These are phyloP conservation scores for Operophtera brumata DNA, from an alignment of 2,888 invertebrate genomes.

Conservation along the genomic window DNA sequence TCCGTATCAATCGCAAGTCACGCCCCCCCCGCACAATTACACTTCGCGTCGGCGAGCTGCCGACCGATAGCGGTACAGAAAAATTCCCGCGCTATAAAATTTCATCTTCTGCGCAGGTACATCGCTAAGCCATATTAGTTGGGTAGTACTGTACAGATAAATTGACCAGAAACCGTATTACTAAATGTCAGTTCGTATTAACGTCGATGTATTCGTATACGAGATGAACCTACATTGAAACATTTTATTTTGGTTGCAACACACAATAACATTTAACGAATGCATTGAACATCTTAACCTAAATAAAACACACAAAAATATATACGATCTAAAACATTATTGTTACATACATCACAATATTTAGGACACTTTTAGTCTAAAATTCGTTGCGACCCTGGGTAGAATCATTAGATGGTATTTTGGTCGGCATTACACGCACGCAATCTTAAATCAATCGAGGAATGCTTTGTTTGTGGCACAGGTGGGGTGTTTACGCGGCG, in stretches of 20 bases:
- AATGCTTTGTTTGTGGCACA: constrained; percentile 57
- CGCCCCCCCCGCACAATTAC: too few species aligned
- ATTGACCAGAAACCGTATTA: constrained; percentile 16
- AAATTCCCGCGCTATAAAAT: too few species aligned
- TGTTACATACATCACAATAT: constrained; percentile 78
- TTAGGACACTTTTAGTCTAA: constrained; percentile 75
- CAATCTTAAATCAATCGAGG: constrained; percentile 48
- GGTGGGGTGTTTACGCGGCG: constrained; percentile 60
- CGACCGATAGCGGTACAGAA: too few species aligned
- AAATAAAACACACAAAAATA: constrained; percentile 79
- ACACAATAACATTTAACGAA: constrained; percentile 74
- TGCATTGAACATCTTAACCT: constrained; percentile 65
- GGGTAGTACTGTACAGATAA: constrained; percentile 23
- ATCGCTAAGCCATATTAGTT: too few species aligned
- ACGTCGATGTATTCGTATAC: constrained; percentile 18
- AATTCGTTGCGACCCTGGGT: constrained; percentile 75
- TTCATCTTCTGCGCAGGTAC: too few species aligned
- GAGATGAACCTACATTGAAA: constrained; percentile 20
- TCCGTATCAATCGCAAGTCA: too few species aligned
- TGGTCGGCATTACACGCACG: constrained; percentile 52
- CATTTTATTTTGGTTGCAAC: constrained; percentile 26
- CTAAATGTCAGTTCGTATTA: constrained; percentile 17
- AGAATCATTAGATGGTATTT: constrained; percentile 44
- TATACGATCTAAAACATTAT: constrained; percentile 77
- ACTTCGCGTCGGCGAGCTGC: too few species aligned